phyloP scores from a whole-genome alignment of 1,140 invertebrate genomes.

The Heliconius hewitsoni region DNA sequence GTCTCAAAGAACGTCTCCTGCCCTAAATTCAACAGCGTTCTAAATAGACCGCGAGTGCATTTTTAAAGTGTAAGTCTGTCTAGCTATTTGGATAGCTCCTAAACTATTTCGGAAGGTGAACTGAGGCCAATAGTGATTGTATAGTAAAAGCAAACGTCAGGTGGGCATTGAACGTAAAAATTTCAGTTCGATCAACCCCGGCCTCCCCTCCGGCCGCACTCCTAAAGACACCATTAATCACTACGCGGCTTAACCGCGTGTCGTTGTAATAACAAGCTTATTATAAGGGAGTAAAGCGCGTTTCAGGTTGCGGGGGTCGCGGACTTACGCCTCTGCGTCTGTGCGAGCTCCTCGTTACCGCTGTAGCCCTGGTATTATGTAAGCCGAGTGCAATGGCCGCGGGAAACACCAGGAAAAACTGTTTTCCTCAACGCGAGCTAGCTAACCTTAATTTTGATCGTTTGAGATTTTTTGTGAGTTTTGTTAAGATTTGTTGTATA shows the following conservation, averaged over 20 bases:
- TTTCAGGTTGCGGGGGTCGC: constrained; percentile 42
- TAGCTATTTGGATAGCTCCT: neutral
- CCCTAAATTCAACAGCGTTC: constrained; percentile 49
- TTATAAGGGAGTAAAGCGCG: constrained; percentile 48
- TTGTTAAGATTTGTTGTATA: neutral
- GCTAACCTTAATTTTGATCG: constrained; percentile 21
- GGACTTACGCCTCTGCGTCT: constrained; percentile 45
- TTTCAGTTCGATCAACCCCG: constrained; percentile 75
- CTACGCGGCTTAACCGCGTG: constrained; percentile 47
- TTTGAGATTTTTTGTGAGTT: constrained; percentile 3
- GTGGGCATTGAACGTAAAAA: constrained; percentile 67
- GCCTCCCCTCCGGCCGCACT: constrained; percentile 41
- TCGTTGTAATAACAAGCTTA: constrained; percentile 55
- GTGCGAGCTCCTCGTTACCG: constrained; percentile 63
- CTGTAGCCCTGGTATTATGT: constrained; percentile 76
- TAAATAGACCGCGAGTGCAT: constrained; percentile 34
- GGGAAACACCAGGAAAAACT: constrained; percentile 60
- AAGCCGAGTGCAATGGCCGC: constrained; percentile 77
- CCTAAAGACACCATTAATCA: constrained; percentile 73
- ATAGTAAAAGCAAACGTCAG: constrained; percentile 53
- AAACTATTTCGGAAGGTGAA: neutral
- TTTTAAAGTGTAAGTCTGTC: neutral
- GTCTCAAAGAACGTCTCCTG: constrained; percentile 39
- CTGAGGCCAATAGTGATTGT: neutral
- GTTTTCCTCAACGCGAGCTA: constrained; percentile 31